Evolutionary conservation across 2,113 vertebrate genomes (phyloP).

Genomic region (Pheucticus melanocephalus): DNA sequence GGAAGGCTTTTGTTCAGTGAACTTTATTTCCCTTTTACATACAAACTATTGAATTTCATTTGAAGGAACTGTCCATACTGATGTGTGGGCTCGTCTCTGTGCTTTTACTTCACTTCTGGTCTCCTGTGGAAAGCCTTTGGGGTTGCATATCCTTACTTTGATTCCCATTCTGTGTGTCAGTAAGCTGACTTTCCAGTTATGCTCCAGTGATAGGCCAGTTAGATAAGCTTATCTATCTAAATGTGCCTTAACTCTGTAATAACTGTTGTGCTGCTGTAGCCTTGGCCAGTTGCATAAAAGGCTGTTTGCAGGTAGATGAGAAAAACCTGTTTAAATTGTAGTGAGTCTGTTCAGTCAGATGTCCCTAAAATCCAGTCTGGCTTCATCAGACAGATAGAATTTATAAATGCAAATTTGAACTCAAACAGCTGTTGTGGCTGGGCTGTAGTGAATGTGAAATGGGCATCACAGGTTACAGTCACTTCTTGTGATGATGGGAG

Average conservation of each 20-base stretch:
- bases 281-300: background rate
- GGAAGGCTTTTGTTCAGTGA: background rate
- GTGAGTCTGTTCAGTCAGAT: background rate
- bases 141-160: background rate
- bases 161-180: background rate
- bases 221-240: background rate
- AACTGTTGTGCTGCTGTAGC: background rate
- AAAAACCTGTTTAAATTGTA: background rate
- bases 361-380: background rate
- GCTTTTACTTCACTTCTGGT: background rate
- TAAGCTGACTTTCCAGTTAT: background rate
- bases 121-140: background rate
- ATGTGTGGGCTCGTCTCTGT: background rate
- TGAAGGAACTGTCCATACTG: background rate
- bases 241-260: background rate
- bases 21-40: background rate
- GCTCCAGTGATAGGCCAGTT: background rate
- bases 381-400: background rate
- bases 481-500: background rate
- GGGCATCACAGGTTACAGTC: background rate
- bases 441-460: background rate
- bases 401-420: background rate
- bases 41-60: background rate
- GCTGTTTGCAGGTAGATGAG: background rate
- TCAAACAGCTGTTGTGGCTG: background rate